Evolutionary conservation across 2,888 invertebrate species (phyloP), one percentile per base, ranked within the genome.

Genomic region (Thymelicus lineola): DNA sequence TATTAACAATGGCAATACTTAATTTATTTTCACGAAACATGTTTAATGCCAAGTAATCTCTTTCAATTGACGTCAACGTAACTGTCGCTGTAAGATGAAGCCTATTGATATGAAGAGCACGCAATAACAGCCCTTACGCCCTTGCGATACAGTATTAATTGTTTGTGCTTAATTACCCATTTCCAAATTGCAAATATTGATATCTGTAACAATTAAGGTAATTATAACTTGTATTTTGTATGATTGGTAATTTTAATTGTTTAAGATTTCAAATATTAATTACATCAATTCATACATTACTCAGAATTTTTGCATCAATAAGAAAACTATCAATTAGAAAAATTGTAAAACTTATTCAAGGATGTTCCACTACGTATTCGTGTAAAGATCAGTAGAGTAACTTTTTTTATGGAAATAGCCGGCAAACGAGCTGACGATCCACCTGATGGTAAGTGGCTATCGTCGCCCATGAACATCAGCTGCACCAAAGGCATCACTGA

Each of bases 61-160:
- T 75, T 74, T 76, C 60, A 60, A 76, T 79, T 79, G 75, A 77
- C 76, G 77, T 77, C 77, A 77, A 63, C 50, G 48, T 14, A 63
- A 28, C n/a, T 7, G 7, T 14, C 12, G 28, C 46, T 48, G 35
- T 57, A 62, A 62, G 68, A 68, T 62, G 57, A 68, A 68, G 61
- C 68, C 68, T 68, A 68, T 46, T 46, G 36, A 35, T 58, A 12
- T 61, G 42, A n/a, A 48, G 9, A 20, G n/a, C 6, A n/a, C 1
- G 38, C 20, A 7, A 63, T 63, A 58, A n/a, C 63, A 20, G 15
- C 9, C 62, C 46, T 35, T 57, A 45, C 46, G 6, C 14, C 3
- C 15, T 46, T 35, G 36, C 14, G 36, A 62, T 15, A 20, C 57
- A 17, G 3, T 7, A 12, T 20, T n/a, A n/a, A n/a, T 12, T 20